Conservation (phyloP, 2,888 invertebrate genomes). For the Stenolophus ochropezus region DNA sequence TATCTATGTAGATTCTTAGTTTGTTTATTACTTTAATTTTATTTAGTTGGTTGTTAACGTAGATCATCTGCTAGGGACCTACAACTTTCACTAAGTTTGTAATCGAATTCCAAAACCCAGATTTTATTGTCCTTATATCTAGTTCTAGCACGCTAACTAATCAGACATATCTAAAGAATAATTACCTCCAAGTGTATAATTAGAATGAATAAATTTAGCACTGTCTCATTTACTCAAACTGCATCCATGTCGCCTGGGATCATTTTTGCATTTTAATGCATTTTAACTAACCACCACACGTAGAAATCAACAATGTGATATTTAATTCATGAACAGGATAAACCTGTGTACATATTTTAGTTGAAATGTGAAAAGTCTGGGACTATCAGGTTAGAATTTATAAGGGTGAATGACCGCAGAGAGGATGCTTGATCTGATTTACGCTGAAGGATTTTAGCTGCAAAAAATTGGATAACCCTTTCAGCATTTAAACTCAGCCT, state of each 20-base stretch:
- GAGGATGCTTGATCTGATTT: conserved; percentile 17
- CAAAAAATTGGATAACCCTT: conserved; percentile 34
- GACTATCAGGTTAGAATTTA: conserved; percentile 5
- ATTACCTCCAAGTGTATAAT: too few relatives aligned
- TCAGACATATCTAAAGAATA: too few relatives aligned
- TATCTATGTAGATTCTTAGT: too few relatives aligned
- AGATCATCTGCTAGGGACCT: too few relatives aligned
- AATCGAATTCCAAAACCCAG: too few relatives aligned
- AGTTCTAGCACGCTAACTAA: too few relatives aligned
- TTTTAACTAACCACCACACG: not conserved
- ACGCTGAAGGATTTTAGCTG: not conserved
- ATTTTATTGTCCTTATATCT: too few relatives aligned
- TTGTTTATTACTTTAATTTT: too few relatives aligned
- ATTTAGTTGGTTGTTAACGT: too few relatives aligned
- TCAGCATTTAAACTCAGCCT: not conserved
- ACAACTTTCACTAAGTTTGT: too few relatives aligned
- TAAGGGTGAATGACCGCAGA: not conserved
- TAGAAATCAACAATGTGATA: not conserved
- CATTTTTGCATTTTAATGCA: not conserved
- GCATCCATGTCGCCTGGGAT: not conserved
- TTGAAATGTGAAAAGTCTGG: not conserved
- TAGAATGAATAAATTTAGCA: too few relatives aligned
- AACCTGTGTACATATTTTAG: not conserved
- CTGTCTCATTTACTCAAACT: not conserved
- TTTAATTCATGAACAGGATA: not conserved